A percentile compares a stretch with the other conserved stretches of the same genome.
Conservation (phyloP, 2,888 invertebrate species). For the Taphrorychus bicolor region DNA sequence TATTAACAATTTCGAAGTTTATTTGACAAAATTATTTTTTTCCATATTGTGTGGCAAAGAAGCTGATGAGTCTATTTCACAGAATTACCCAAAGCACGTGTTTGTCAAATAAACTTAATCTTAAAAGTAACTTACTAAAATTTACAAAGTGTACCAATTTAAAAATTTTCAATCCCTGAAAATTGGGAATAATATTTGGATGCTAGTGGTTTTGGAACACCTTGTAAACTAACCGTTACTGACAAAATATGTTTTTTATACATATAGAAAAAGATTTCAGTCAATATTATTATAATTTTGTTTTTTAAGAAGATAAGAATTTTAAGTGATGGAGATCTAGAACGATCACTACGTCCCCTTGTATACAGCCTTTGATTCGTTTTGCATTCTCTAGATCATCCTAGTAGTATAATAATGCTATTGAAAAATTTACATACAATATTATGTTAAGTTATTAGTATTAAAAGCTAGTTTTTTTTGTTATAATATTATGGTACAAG, state of each 20-base stretch:
- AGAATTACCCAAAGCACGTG: too few species aligned
- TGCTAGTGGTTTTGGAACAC: neutral
- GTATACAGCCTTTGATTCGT: conserved; percentile 2
- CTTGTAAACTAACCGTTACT: conserved; percentile 8
- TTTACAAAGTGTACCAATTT: neutral
- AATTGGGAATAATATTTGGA: neutral
- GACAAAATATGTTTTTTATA: neutral
- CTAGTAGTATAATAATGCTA: neutral
- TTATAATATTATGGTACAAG: conserved; percentile 12
- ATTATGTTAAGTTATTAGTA: conserved; percentile 19
- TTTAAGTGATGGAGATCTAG: conserved; percentile 14
- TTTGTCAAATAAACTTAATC: conserved; percentile 9
- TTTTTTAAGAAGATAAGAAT: conserved; percentile 28
- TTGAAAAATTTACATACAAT: conserved; percentile 13
- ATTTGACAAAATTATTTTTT: conserved; percentile 10
- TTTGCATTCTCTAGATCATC: conserved; percentile 10
- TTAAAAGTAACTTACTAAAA: neutral
- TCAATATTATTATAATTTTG: conserved; percentile 24
- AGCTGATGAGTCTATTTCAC: too few species aligned
- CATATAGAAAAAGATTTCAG: conserved; percentile 12
- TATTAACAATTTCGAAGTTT: conserved; percentile 16
- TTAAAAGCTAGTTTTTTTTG: conserved; percentile 28
- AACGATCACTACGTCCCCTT: neutral
- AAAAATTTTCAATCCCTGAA: neutral
- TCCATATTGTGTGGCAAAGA: too few species aligned